Conservation (phyloP, 2,797 vertebrate genomes). For the Mus caroli region DNA sequence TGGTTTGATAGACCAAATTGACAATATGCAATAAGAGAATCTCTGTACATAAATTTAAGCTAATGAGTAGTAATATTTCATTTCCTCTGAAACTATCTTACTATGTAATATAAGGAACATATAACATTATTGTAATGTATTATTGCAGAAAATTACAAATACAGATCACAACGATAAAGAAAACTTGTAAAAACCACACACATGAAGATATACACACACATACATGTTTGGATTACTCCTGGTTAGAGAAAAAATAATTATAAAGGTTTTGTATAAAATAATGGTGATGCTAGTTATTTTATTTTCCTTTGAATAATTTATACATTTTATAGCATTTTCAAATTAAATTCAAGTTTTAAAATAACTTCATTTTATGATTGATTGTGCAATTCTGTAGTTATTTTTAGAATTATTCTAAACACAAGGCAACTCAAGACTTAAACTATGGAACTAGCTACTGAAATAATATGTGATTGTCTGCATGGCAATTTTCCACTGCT, state of each 20-base stretch:
- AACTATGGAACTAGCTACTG: neutral
- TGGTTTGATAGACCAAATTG: neutral
- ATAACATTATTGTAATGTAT: neutral
- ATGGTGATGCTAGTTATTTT: neutral
- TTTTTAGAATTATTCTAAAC: conserved; percentile 26
- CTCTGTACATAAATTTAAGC: neutral
- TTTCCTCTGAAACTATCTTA: conserved; percentile 8
- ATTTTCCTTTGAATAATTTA: neutral
- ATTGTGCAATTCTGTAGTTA: neutral
- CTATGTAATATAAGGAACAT: neutral
- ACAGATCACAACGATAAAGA: neutral
- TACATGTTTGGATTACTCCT: neutral
- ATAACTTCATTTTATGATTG: conserved; percentile 24
- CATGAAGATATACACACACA: neutral
- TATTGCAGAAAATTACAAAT: neutral
- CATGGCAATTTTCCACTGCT: neutral
- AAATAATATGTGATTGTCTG: neutral
- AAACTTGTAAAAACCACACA: neutral
- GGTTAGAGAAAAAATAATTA: neutral
- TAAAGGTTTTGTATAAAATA: neutral
- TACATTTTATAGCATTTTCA: neutral
- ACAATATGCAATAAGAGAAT: neutral
- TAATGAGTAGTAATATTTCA: neutral
- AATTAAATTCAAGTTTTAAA: conserved; percentile 47
- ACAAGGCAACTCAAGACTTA: neutral